Base-by-base conservation (phyloP, 2,113 vertebrate genomes). In the Pardalotus punctatus region DNA sequence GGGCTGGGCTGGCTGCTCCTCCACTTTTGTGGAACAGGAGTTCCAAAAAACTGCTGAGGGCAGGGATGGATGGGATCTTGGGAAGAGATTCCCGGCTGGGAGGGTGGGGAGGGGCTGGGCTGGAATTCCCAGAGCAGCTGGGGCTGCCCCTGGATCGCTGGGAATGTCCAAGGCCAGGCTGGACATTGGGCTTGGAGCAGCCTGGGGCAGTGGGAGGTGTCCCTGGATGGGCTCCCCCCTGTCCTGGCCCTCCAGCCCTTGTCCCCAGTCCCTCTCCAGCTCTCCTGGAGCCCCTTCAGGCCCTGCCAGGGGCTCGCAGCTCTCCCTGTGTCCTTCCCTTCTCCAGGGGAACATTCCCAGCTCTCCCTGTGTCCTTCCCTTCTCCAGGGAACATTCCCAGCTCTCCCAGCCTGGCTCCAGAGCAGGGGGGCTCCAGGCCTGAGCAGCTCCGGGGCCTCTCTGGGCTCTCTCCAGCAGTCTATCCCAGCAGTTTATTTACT, bases 21-120 rank as follows among this genome's bases (percentile, higher is more conserved):
- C 1, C 6, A 0, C 0, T 5, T 1, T 22, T 11, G 2, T 16
- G 28, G 62, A 36, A 5, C n/a, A 15, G 9, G 38, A 43, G 0
- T 17, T 53, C 18, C 76, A 33, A 33, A 14, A 5, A 12, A 10
- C 29, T 56, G 35, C 35, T 15, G 21, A 23, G 58, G 50, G 9
- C 18, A 65, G 43, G 22, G 25, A 0, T 5, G 2, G 48, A 0
- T 50, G 43, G 58, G 27, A 57, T 2, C 0, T 12, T 10, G 65
- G 74, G n/a, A 4, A 69, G 54, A 10, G 38, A 54, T 38, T 45
- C 0, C 28, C 61, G 54, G 2, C 36, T 70, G 78, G 5, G 51
- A 72, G 12, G 15, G 29, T 42, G 51, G 22, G 11, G 2, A 54
- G 38, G 33, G 3, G 4, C 70, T 31, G 65, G 48, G 10, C 1